Base-by-base conservation (phyloP, 2,888 invertebrate species). In the Nezara viridula region DNA sequence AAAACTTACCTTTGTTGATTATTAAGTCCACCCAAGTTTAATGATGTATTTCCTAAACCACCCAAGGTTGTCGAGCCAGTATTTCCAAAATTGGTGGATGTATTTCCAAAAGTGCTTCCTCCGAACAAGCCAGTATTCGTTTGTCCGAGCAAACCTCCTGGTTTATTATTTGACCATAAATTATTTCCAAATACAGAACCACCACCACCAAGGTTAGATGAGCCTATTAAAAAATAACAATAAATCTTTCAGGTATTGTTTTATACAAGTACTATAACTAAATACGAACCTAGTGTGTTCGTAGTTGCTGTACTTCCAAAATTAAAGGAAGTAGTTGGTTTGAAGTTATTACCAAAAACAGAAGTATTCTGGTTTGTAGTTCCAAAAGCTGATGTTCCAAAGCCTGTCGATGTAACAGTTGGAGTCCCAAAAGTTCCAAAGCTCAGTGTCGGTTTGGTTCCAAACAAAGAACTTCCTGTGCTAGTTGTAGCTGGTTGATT, bases 61-160 rank as follows among this genome's bases (percentile, higher is more conserved):
- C 91, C 91, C 49, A 91, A 90, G 1, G 90, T 89, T 47, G 90
- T 91, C 7, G 92, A 91, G 16, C 92, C 92, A 21, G 92, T 92
- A 0, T 92, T 93, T 40, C 94, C 94, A 91, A 95, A 94, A 0
- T 94, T 92, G 6, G 92, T 88, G 0, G 94, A 92, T 12, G 92
- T 88, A 6, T 90, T 88, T 24, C 90, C 90, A 37, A 90, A 90
- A 40, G 86, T 87, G n/a, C 49, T 88, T 40, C 81, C 90, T 49
- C 73, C 92, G 90, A 92, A 92, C 66, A 92, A 92, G 7, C 93
- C 93, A 19, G 93, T 92, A 91, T 92, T 94, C 7, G 91, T 90
- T 32, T 90, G 91, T 44, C 94, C 94, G 92, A 95, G 95, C 9
- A 95, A 92, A 5, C 93, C 93, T 14, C 93, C 94, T 0, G 94